phyloP scores from a whole-genome alignment of 2,797 vertebrate genomes.

The Balearica regulorum region DNA sequence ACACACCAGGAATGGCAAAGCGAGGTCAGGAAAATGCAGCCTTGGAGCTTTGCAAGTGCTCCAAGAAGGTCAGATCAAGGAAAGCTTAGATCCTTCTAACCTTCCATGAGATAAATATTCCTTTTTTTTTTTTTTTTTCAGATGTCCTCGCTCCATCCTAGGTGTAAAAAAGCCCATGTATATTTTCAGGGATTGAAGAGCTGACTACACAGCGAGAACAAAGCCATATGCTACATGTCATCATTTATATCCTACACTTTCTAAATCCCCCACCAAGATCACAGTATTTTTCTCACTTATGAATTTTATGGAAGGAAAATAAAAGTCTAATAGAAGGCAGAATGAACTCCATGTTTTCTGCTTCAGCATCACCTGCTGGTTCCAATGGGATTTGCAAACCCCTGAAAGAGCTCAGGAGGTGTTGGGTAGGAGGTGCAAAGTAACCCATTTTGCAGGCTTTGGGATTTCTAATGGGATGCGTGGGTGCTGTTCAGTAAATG shows the following conservation, averaged over 20 bases:
- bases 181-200: background rate
- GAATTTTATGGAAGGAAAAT: constrained; percentile 1
- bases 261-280: background rate
- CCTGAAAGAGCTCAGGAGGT: background rate
- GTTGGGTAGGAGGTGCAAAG: background rate
- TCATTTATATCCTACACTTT: background rate
- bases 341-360: constrained; percentile 40
- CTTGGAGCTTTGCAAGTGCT: background rate
- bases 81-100: background rate
- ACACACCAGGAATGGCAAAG: background rate
- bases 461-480: background rate
- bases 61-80: background rate
- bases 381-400: constrained; percentile 42
- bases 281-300: background rate
- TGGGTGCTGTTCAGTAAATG: background rate
- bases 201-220: background rate
- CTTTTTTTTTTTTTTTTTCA: accelerated
- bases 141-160: background rate
- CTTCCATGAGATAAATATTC: background rate
- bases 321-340: constrained; percentile 17
- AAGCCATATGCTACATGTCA: constrained; percentile 17
- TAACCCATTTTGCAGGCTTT: background rate
- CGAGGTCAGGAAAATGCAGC: background rate
- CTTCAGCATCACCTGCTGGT: constrained; percentile 66
- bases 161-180: background rate